Evolutionary conservation across 2,113 vertebrate genomes (phyloP).

Genomic region (Grantiella picta): DNA sequence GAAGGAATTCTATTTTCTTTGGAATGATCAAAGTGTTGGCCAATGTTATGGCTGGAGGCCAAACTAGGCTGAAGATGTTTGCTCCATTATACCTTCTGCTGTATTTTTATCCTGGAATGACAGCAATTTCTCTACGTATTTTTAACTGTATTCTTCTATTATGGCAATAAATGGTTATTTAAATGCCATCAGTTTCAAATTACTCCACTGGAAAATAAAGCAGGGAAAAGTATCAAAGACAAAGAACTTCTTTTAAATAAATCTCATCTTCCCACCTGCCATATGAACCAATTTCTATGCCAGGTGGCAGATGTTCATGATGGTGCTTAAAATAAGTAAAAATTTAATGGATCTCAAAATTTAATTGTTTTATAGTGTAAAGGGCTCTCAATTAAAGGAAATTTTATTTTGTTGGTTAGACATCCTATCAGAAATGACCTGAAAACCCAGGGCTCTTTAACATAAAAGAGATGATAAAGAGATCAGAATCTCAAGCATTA

Average conservation of each 20-base stretch:
- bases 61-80: slow-evolving; percentile 57
- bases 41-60: slow-evolving; percentile 24
- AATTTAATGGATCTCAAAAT: slow-evolving; percentile 71
- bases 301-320: slow-evolving; percentile 78
- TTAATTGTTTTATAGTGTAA: slow-evolving; percentile 66
- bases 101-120: slow-evolving; percentile 57
- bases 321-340: slow-evolving; percentile 72
- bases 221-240: slow-evolving; percentile 69
- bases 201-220: slow-evolving; percentile 64
- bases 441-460: slow-evolving; percentile 2
- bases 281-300: slow-evolving; percentile 70
- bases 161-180: slow-evolving; percentile 73
- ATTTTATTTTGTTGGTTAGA: neutral
- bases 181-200: slow-evolving; percentile 75
- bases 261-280: slow-evolving; percentile 71
- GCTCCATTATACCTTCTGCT: slow-evolving; percentile 52
- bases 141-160: slow-evolving; percentile 69
- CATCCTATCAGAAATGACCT: slow-evolving; percentile 40
- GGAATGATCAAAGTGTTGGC: slow-evolving; percentile 16
- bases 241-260: slow-evolving; percentile 78
- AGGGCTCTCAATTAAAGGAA: slow-evolving; percentile 36
- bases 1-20: slow-evolving; percentile 20
- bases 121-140: slow-evolving; percentile 62
- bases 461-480: neutral
- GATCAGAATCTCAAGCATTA: slow-evolving; percentile 21